A percentile compares a stretch with the other conserved stretches of the same genome.
These are phyloP conservation scores for Kryptolebias marmoratus DNA, from an alignment of 2,113 vertebrate species.

Conservation along the genomic window DNA sequence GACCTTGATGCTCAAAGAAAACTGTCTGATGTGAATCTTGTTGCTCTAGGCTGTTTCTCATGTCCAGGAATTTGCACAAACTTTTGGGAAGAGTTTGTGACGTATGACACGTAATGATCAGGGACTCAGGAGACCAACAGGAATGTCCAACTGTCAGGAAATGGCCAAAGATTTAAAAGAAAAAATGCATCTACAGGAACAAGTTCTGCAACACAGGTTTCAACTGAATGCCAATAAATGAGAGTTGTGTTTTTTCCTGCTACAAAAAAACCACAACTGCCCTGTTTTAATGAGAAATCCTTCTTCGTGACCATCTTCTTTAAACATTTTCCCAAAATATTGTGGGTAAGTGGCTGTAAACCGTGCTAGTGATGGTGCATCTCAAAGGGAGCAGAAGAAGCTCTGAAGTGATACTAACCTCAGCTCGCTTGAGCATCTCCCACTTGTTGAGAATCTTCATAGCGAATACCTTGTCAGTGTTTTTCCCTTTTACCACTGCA, in stretches of 20 bases:
- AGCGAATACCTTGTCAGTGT: constrained; percentile 96
- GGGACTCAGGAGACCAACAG: constrained; percentile 41
- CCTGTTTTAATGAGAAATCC: background rate
- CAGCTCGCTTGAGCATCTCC: constrained; percentile 99
- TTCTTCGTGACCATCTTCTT: background rate
- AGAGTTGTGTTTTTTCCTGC: background rate
- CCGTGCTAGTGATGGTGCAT: too few species aligned
- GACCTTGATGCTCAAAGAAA: background rate
- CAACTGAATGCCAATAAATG: background rate
- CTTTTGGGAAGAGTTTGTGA: constrained; percentile 39
- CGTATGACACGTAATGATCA: constrained; percentile 51
- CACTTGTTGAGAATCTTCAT: constrained; percentile 99
- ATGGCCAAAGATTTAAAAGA: constrained; percentile 46
- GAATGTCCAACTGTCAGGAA: constrained; percentile 64
- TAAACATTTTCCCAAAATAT: background rate
- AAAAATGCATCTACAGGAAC: constrained; percentile 47
- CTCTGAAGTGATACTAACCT: constrained; percentile 79
- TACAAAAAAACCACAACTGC: background rate
- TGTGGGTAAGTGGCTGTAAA: background rate
- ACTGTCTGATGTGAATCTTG: constrained; percentile 1
- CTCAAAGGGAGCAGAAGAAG: background rate
- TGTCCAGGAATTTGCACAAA: constrained; percentile 12
- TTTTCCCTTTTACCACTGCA: constrained; percentile 96
- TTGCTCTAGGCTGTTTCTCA: constrained; percentile 34
- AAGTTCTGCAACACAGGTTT: constrained; percentile 7